Evolutionary conservation across 2,113 vertebrate species (phyloP), one percentile per base, ranked within the genome.

Genomic region (Cichladusa arquata): DNA sequence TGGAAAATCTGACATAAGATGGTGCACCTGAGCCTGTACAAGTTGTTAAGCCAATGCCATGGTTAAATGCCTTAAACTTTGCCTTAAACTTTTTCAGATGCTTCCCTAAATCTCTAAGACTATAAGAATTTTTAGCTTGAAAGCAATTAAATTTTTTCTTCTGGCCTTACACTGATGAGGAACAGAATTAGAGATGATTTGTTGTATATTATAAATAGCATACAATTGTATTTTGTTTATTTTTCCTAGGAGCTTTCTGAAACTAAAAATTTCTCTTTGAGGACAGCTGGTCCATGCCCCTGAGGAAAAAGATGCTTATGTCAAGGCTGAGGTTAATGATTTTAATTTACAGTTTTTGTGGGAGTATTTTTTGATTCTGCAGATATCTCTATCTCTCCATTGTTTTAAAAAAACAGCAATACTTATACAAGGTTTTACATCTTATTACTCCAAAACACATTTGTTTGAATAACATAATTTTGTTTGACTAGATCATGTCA

Each of bases 401-500:
- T 89, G 53, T 93, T 94, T 78, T 11, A 69, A 77, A 84, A 91
- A 85, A 56, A 22, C 42, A 5, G 74, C 69, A 45, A 77, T 90
- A 88, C 85, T 92, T 81, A 88, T 78, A 88, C 57, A 88, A 86
- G 29, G 38, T 25, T 93, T 93, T 96, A 82, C 22, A 51, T 91
- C 86, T 93, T 93, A 93, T 96, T 97, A 88, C 25, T 25, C 90
- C 60, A 83, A 96, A 96, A 95, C 33, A 73, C 19, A 3, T 83
- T 93, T 96, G n/a, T n/a, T n/a, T n/a, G n/a, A n/a, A n/a, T n/a
- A n/a, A n/a, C n/a, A n/a, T n/a, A 96, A 96, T 97, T 96, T 94
- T 87, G 76, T 93, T 96, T 93, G 66, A 92, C 90, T 94, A 90
- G 90, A 96, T 95, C 81, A 81, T 92, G 93, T 95, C 44, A 62